Conservation (phyloP, 2,797 vertebrate genomes). For the Protonibea diacanthus region DNA sequence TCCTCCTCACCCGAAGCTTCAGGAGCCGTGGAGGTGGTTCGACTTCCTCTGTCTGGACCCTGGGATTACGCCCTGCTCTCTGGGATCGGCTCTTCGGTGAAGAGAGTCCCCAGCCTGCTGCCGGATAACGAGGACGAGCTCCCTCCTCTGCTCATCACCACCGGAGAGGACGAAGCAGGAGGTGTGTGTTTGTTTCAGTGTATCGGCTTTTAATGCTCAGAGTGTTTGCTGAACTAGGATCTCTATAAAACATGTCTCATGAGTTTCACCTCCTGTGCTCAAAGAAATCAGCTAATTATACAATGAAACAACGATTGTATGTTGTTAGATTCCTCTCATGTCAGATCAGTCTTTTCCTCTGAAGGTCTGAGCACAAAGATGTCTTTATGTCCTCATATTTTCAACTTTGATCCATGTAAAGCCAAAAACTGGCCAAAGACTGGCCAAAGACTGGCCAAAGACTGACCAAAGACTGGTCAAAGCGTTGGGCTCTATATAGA, state of each 20-base stretch:
- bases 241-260: too few relatives aligned
- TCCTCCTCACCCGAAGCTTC: constrained; percentile 38
- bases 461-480: too few relatives aligned
- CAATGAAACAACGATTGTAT: background rate
- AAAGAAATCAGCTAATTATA: background rate
- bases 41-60: constrained; percentile 71
- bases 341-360: background rate
- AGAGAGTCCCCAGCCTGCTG: constrained; percentile 86
- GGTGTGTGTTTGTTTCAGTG: constrained; percentile 74
- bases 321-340: background rate
- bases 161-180: constrained; percentile 84
- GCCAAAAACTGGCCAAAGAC: too few relatives aligned
- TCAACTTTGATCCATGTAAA: background rate
- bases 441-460: too few relatives aligned
- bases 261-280: background rate
- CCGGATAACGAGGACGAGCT: constrained; percentile 87
- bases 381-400: background rate
- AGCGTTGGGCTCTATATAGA: too few relatives aligned
- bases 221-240: too few relatives aligned
- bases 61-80: constrained; percentile 88
- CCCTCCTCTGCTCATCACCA: constrained; percentile 90
- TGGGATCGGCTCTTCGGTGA: constrained; percentile 84
- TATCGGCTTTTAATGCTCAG: too few relatives aligned
- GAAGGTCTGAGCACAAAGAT: too few relatives aligned
- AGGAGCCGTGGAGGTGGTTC: constrained; percentile 42